These are phyloP conservation scores for Caenorhabditis wallacei DNA, from an alignment of 2,888 invertebrate species.

Conservation along the genomic window DNA sequence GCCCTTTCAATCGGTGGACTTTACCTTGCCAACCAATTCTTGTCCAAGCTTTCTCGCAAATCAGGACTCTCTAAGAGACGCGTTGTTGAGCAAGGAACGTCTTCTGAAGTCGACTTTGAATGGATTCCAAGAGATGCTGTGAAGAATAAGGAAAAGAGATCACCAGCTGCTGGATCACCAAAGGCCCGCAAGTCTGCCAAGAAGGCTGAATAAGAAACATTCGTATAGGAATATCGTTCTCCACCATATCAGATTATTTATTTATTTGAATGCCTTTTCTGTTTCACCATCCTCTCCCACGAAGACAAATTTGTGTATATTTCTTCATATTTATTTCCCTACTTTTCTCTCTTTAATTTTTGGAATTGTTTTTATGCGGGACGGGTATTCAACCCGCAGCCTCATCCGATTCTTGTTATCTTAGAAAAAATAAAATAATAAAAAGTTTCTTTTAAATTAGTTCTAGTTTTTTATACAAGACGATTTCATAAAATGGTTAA, in stretches of 20 bases:
- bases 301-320: slow-evolving; percentile 57
- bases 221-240: neutral
- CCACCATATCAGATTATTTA: slow-evolving; percentile 41
- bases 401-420: slow-evolving; percentile 16
- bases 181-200: slow-evolving; percentile 72
- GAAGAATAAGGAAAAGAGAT: slow-evolving; percentile 72
- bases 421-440: slow-evolving; percentile 26
- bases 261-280: slow-evolving; percentile 40
- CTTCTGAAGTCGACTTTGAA: slow-evolving; percentile 96
- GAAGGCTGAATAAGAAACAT: slow-evolving; percentile 74
- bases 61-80: slow-evolving; percentile 77
- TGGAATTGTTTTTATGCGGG: slow-evolving; percentile 49
- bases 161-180: slow-evolving; percentile 78
- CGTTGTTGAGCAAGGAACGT: slow-evolving; percentile 91
- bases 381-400: slow-evolving; percentile 65
- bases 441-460: slow-evolving; percentile 28
- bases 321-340: slow-evolving; percentile 50
- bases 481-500: too few relatives aligned
- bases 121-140: slow-evolving; percentile 93
- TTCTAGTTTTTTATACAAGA: too few relatives aligned
- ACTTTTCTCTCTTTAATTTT: neutral
- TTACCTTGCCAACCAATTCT: slow-evolving; percentile 85
- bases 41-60: slow-evolving; percentile 83
- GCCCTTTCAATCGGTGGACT: slow-evolving; percentile 92
- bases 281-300: slow-evolving; percentile 17